Conservation (phyloP, 2,113 vertebrate species). For the Zapus hudsonius region DNA sequence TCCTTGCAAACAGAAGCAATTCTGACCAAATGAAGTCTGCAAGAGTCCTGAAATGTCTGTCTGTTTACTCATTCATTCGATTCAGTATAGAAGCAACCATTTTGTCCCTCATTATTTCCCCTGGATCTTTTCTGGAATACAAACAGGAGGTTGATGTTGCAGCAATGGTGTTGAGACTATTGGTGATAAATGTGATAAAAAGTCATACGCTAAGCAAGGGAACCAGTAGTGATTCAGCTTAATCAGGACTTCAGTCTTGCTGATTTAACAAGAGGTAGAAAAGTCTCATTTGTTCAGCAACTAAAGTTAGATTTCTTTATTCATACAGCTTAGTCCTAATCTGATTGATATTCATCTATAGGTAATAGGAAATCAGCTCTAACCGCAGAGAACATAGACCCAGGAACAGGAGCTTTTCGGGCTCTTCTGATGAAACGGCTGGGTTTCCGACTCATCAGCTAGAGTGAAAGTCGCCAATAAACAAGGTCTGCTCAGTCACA, state of each 20-base stretch:
- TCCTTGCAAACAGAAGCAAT: background rate
- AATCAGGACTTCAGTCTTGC: background rate
- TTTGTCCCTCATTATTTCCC: background rate
- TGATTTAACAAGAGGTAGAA: background rate
- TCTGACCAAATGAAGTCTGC: background rate
- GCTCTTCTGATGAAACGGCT: conserved; percentile 40
- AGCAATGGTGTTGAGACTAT: background rate
- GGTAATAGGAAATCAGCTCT: background rate
- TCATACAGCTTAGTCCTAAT: background rate
- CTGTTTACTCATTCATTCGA: background rate
- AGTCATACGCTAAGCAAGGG: background rate
- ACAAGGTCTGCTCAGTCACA: conserved; percentile 25
- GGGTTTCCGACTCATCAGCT: conserved; percentile 17
- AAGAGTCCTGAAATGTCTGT: background rate
- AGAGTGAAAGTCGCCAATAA: conserved; percentile 39
- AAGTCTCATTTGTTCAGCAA: background rate
- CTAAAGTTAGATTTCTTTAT: conserved; percentile 44
- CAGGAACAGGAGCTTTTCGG: background rate
- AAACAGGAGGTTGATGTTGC: background rate
- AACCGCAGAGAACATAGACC: background rate
- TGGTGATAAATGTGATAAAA: background rate
- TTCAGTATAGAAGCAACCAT: background rate
- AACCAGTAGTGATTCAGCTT: background rate
- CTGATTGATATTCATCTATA: background rate
- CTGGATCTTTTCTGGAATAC: background rate